Evolutionary conservation across 1,140 invertebrate species (phyloP).

Genomic region (Leucophenga varia): DNA sequence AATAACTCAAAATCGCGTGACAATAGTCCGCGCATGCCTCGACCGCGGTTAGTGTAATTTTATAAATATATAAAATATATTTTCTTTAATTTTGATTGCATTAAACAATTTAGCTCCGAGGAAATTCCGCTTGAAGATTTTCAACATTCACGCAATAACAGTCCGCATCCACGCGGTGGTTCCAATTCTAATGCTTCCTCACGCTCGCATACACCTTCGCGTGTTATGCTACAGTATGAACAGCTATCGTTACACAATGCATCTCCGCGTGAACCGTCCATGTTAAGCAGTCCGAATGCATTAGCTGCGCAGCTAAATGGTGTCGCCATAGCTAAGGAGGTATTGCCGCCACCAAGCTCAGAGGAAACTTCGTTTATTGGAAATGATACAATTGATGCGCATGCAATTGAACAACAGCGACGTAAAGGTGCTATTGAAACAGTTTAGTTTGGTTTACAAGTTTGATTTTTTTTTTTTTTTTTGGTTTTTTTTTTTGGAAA

Average conservation of each 20-base stretch:
- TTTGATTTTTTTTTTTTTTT: constrained; percentile 4
- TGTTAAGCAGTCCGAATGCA: constrained; percentile 24
- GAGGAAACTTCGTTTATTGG: constrained; percentile 76
- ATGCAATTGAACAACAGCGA: constrained; percentile 11
- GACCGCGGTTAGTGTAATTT: constrained; percentile 58
- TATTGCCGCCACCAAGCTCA: constrained; percentile 56
- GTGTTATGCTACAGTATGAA: constrained; percentile 56
- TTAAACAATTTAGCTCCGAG: constrained; percentile 70
- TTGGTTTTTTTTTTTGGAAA: too few relatives aligned
- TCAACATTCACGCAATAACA: constrained; percentile 56
- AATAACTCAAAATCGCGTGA: constrained; percentile 64
- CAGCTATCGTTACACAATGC: constrained; percentile 56
- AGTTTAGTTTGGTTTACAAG: constrained; percentile 60
- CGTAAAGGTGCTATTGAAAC: constrained; percentile 69
- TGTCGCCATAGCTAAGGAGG: constrained; percentile 33
- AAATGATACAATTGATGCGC: constrained; percentile 39
- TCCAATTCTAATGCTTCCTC: constrained; percentile 37
- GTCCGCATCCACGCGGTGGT: constrained; percentile 38
- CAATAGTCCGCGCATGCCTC: constrained; percentile 69
- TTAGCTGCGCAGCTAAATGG: constrained; percentile 32
- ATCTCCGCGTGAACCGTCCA: constrained; percentile 36
- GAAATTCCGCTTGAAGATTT: constrained; percentile 85
- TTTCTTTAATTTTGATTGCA: constrained; percentile 1
- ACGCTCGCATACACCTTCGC: constrained; percentile 46
- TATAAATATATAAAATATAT: background rate